Evolutionary conservation across 2,888 invertebrate genomes (phyloP).

Genomic region (Leptura quadrifasciata): DNA sequence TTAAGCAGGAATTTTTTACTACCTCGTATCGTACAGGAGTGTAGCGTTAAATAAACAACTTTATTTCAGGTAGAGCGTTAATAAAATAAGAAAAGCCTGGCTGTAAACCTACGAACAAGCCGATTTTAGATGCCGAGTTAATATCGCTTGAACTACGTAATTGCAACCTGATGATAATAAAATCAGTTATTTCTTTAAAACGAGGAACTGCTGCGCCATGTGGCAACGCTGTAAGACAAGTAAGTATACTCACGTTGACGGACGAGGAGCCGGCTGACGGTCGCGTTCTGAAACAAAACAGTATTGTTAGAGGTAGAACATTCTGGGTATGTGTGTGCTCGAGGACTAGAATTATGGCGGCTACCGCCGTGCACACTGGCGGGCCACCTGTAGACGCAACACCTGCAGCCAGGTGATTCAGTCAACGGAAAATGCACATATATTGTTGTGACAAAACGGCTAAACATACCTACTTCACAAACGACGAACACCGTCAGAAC

Average conservation of each 20-base stretch:
- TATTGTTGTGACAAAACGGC: conserved; percentile 3
- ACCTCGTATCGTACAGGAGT: too few relatives aligned
- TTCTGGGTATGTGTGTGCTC: conserved; percentile 10
- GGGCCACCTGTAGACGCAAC: conserved; percentile 65
- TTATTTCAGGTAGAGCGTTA: too few relatives aligned
- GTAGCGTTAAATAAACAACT: too few relatives aligned
- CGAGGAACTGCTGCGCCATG: neutral
- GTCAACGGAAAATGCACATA: conserved; percentile 34
- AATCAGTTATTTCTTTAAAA: neutral
- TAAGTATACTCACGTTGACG: conserved; percentile 75
- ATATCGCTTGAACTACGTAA: too few relatives aligned
- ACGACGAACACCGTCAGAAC: neutral
- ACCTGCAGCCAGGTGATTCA: conserved; percentile 58
- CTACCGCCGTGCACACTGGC: conserved; percentile 55
- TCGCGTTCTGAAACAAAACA: conserved; percentile 76
- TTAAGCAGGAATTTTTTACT: too few relatives aligned
- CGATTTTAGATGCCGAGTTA: too few relatives aligned
- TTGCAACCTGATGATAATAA: too few relatives aligned
- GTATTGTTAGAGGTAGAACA: conserved; percentile 43
- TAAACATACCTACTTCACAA: neutral
- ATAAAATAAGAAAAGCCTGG: too few relatives aligned
- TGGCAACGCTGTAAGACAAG: conserved; percentile 2
- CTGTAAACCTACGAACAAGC: too few relatives aligned
- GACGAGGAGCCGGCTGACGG: conserved; percentile 72
- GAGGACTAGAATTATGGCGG: conserved; percentile 55